Conservation (phyloP, 35 echinoderm and acorn worm genomes). For the Ophioderma brevispina region DNA sequence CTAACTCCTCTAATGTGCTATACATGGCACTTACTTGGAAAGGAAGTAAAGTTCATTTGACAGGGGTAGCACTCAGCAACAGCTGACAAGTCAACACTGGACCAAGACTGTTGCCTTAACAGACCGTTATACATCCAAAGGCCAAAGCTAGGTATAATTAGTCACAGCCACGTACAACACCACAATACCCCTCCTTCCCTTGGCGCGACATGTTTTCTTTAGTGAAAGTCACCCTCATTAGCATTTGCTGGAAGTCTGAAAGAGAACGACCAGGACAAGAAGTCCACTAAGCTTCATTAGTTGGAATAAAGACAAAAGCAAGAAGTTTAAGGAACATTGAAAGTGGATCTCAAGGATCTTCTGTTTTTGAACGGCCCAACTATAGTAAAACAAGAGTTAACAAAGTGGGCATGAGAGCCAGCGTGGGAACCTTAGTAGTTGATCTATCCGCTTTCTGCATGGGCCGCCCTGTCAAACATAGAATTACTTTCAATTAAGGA, state of each 20-base stretch:
- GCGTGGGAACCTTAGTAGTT: too few species aligned
- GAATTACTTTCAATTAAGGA: too few species aligned
- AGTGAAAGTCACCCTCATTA: conserved; percentile 3
- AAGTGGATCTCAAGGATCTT: too few species aligned
- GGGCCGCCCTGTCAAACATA: too few species aligned
- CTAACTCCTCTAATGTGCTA: neutral
- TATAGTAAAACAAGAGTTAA: too few species aligned
- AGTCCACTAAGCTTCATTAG: neutral
- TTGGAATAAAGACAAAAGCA: neutral
- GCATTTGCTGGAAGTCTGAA: neutral
- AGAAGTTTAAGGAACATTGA: neutral
- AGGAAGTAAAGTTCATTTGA: neutral
- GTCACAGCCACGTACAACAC: neutral
- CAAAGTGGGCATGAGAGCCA: too few species aligned
- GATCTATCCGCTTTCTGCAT: too few species aligned
- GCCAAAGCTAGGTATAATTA: neutral
- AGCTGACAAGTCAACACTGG: neutral
- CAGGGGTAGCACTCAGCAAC: neutral
- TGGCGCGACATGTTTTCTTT: neutral
- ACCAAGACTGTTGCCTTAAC: neutral
- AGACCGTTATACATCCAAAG: neutral
- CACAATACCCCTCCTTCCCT: neutral
- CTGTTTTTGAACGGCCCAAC: too few species aligned
- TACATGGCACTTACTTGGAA: neutral
- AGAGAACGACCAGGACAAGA: neutral